Conservation (phyloP, 1,140 invertebrate species). For the Neodiprion lecontei region DNA sequence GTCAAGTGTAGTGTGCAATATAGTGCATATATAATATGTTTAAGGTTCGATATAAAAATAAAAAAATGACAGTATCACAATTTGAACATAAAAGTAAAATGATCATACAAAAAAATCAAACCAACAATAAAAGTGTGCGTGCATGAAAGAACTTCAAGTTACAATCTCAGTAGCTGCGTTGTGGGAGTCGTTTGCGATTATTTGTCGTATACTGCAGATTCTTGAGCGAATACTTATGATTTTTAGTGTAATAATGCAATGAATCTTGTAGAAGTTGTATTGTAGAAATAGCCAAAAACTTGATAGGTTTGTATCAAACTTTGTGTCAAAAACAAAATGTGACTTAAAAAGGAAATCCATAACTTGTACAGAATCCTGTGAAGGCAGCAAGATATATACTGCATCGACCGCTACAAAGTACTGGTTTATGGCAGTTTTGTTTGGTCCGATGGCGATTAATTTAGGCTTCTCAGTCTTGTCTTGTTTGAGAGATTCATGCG, state of each 20-base stretch:
- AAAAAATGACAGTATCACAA: neutral
- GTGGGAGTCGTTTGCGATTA: neutral
- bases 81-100: neutral
- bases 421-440: constrained; percentile 12
- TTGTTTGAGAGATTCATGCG: neutral
- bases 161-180: neutral
- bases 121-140: neutral
- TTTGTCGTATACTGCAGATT: neutral
- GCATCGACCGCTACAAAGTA: constrained; percentile 14
- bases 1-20: too few relatives aligned
- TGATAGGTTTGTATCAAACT: constrained; percentile 13
- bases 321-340: constrained; percentile 14
- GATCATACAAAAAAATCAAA: neutral
- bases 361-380: constrained; percentile 6
- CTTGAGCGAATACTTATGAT: constrained; percentile 13
- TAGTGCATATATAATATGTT: too few relatives aligned
- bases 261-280: constrained; percentile 11
- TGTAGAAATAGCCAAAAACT: constrained; percentile 16
- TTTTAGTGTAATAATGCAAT: constrained; percentile 9
- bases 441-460: constrained; percentile 15
- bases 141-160: neutral
- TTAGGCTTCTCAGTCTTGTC: constrained; percentile 23
- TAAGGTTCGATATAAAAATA: neutral
- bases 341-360: constrained; percentile 15
- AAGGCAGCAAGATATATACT: neutral